Conservation (phyloP, 1,140 invertebrate genomes). For the Zaprionus camerounensis region DNA sequence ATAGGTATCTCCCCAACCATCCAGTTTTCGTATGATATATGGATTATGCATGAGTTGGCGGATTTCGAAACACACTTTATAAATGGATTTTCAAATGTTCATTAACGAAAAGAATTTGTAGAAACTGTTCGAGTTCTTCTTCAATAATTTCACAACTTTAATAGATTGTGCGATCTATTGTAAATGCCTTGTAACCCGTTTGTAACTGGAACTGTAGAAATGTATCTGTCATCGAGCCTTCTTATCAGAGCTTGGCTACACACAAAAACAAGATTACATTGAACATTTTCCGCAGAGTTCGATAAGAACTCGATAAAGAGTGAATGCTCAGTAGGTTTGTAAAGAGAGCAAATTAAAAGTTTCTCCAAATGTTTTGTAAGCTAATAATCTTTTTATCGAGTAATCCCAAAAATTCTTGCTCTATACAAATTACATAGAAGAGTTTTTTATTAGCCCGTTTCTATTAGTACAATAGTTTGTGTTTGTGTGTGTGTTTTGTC, state of each 20-base stretch:
- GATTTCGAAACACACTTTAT: neutral
- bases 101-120: too few species aligned
- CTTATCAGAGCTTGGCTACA: neutral
- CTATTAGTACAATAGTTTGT: constrained; percentile 1
- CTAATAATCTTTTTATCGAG: neutral
- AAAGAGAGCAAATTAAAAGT: neutral
- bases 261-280: neutral
- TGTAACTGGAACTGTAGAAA: neutral
- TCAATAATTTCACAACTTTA: neutral
- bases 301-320: neutral
- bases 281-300: neutral
- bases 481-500: neutral
- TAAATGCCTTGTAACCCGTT: neutral
- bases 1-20: constrained; percentile 11
- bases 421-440: neutral
- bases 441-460: constrained; percentile 18
- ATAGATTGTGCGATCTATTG: neutral
- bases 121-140: too few species aligned
- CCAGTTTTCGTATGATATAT: constrained; percentile 9
- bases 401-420: too few species aligned
- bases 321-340: too few species aligned
- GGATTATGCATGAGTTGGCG: constrained; percentile 2
- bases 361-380: neutral
- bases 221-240: neutral
- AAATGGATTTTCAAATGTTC: neutral